A percentile compares a stretch with the other conserved stretches of the same genome.
Evolutionary conservation across 2,888 invertebrate species (phyloP).

Genomic region (Rhaphigaster nebulosa): DNA sequence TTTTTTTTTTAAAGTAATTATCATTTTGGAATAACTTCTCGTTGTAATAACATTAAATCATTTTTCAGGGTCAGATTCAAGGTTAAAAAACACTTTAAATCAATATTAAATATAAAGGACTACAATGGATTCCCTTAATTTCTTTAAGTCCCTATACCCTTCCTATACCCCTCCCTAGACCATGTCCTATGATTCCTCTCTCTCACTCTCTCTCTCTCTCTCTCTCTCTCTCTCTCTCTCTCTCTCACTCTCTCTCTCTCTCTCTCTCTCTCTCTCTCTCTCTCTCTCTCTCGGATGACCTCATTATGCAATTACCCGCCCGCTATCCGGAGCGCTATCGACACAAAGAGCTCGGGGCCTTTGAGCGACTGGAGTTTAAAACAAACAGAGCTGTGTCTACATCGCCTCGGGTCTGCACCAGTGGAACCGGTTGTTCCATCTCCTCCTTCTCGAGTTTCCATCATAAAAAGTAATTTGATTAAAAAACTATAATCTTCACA

Average conservation of each 20-base stretch:
- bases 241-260: too few relatives aligned
- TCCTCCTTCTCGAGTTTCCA: slow-evolving; percentile 50
- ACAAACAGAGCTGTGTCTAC: slow-evolving; percentile 46
- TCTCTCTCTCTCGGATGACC: neutral
- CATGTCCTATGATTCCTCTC: neutral
- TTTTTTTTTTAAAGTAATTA: too few relatives aligned
- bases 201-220: too few relatives aligned
- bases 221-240: too few relatives aligned
- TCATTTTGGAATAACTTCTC: too few relatives aligned
- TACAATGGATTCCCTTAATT: neutral
- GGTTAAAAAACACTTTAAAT: neutral
- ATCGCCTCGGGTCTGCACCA: slow-evolving; percentile 6
- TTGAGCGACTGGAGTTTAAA: slow-evolving; percentile 42
- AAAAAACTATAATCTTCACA: slow-evolving; percentile 59
- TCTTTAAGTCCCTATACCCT: neutral
- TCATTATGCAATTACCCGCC: slow-evolving; percentile 9
- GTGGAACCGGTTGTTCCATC: slow-evolving; percentile 33
- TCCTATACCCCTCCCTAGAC: neutral
- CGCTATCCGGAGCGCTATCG: neutral
- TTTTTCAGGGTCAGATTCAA: neutral
- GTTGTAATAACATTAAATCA: too few relatives aligned
- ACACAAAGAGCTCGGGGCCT: slow-evolving; percentile 34
- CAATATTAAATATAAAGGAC: neutral
- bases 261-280: too few relatives aligned
- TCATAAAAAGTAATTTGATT: slow-evolving; percentile 59